Evolutionary conservation across 2,797 vertebrate species (phyloP).

Genomic region (Melanitta fusca): DNA sequence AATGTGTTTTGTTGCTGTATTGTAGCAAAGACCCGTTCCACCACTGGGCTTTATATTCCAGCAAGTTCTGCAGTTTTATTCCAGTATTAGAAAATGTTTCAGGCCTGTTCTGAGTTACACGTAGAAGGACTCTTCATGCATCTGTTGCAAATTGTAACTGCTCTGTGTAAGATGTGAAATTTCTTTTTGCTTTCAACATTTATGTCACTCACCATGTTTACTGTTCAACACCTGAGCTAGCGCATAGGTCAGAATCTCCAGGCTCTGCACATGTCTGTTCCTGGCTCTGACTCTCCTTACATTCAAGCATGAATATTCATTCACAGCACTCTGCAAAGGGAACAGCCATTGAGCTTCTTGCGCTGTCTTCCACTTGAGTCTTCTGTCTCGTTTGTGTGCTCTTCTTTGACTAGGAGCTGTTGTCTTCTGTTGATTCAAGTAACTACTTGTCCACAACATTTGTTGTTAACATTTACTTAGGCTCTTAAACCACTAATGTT

Average conservation of each 20-base stretch:
- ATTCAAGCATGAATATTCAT: background rate
- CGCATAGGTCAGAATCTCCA: background rate
- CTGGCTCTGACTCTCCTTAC: background rate
- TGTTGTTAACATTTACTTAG: background rate
- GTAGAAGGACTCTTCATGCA: background rate
- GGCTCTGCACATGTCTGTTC: background rate
- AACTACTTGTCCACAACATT: background rate
- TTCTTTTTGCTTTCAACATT: fast-evolving
- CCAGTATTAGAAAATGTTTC: background rate
- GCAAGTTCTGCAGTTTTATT: background rate
- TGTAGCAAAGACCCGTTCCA: background rate
- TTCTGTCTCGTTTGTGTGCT: background rate
- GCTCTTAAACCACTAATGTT: background rate
- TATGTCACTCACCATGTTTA: background rate
- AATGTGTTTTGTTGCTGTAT: background rate
- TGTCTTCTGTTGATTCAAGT: background rate
- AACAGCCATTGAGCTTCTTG: background rate
- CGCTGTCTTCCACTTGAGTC: background rate
- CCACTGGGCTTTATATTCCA: background rate
- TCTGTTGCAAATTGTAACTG: background rate
- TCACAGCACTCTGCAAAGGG: background rate
- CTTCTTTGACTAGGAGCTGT: background rate
- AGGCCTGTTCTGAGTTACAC: background rate
- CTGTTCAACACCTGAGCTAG: background rate
- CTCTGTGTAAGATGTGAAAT: background rate